Base-by-base conservation (phyloP, 1,140 invertebrate species). In the Lucilia cuprina region DNA sequence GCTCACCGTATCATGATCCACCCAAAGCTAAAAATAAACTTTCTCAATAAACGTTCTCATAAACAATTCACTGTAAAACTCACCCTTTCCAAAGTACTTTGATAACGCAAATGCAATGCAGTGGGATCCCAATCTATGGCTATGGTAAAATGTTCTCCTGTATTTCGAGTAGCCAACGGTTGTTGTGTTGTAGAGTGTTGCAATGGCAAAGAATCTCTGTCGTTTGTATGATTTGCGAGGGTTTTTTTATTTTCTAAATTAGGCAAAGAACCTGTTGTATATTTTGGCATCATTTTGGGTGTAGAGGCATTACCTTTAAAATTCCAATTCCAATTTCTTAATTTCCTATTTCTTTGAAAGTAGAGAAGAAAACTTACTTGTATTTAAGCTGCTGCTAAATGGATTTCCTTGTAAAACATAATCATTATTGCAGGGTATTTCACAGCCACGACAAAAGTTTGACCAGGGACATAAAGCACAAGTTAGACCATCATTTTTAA, bases 391-490 rank as follows among this genome's bases (percentile, higher is more conserved):
- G 34, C 88, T 88, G 21, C 88, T 86, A 60, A 87, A 86, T 74
- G 88, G 21, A 8, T 86, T 86, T 50, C 89, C 89, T 82, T 89
- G 89, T 0, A 92, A 86, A 82, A 93, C 87, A 85, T 88, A 90
- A 85, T 91, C 90, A 90, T 93, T 93, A 86, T 93, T 93, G 91
- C 95, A 95, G 83, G 95, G 94, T 84, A 98, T 93, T 85, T 93
- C 93, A 92, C 96, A 98, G 82, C 97, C 97, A 85, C 96, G 93
- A 90, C 97, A 98, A 88, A 97, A 97, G 85, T 94, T 94, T 74
- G 95, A 96, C 96, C 96, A 97, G 5, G 95, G 95, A 91, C 97
- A 97, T 88, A 93, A 92, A 70, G 95, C 95, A 93, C 96, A 97
- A 86, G 94, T 93, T 84, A 94, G 93, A 8, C 95, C 96, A 83